Evolutionary conservation across 2,113 vertebrate species (phyloP), one percentile per base, ranked within the genome.

Genomic region (Periophthalmus modestus): DNA sequence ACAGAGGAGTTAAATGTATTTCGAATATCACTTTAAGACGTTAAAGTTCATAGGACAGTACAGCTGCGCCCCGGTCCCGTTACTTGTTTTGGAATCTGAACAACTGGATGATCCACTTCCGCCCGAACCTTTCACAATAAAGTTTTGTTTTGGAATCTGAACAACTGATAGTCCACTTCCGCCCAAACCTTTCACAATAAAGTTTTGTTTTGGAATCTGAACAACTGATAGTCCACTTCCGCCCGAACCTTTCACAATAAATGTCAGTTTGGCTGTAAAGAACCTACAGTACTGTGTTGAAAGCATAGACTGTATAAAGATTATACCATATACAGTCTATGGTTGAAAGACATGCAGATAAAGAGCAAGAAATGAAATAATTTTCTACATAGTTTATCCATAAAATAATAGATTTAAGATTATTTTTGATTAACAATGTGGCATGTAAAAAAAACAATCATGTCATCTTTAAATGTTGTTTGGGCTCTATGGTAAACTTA

Each of bases 11-110:
- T 43, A 65, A 65, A 43, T 3, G 39, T 12, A 12, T 7, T 12
- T 23, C 23, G 2, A 39, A 62, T 34, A 15, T 18, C 24, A 62
- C 59, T 62, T 62, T 62, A 34, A 16, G 15, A 34, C 59, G 28
- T 7, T 12, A n/a, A 24, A 23, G 12, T 70, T 66, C 21, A 4
- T 4, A 36, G 50, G 68, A 43, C 0, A 43, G 50, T 19, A 34
- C 61, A 61, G 65, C 46, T 16, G 2, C 66, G 24, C n/a, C 75
- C 74, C 81, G 72, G 85, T 68, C 72, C 88, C 82, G 87, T 90
- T 89, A 91, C 68, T 86, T 77, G 36, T 78, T 75, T 4, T n/a
- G 50, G 63, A 78, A 46, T 46, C 48, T 33, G 12, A 59, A 12
- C 7, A 47, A 39, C 23, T 11, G 5, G 0, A 15, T 0, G 18